These are phyloP conservation scores for Fukomys damarensis DNA, from an alignment of 2,113 vertebrate genomes.

Conservation along the genomic window DNA sequence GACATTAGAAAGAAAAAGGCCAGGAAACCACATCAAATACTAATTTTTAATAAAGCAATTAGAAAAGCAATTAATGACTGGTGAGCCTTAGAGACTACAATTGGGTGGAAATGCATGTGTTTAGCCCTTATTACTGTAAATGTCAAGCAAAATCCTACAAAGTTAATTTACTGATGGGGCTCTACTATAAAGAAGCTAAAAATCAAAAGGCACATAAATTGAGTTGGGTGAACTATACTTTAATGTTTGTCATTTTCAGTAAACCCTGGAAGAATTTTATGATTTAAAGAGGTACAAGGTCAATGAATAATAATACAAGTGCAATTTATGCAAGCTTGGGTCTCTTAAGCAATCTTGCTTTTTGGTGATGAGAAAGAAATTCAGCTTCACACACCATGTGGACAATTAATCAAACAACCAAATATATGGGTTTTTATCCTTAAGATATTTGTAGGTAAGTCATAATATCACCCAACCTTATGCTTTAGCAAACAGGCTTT, in stretches of 20 bases:
- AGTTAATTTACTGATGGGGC: background rate
- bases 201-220: background rate
- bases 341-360: background rate
- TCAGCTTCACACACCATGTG: conserved; percentile 38
- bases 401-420: conserved; percentile 17
- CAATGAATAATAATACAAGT: conserved; percentile 39
- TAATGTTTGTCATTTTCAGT: conserved; percentile 30
- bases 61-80: conserved; percentile 80
- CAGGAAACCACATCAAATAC: conserved; percentile 63
- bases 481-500: conserved; percentile 18
- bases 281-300: conserved; percentile 1
- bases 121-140: conserved; percentile 72
- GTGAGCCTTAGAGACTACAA: conserved; percentile 71
- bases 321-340: background rate
- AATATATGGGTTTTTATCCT: conserved; percentile 12
- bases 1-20: conserved; percentile 70
- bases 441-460: conserved; percentile 43
- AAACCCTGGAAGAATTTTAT: background rate
- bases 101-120: background rate
- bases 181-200: background rate
- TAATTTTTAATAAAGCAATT: conserved; percentile 81
- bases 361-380: conserved; percentile 61
- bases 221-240: conserved; percentile 18
- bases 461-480: background rate
- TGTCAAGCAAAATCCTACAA: conserved; percentile 43